phyloP scores from a whole-genome alignment of 2,797 vertebrate species.

The Myotis planiceps region DNA sequence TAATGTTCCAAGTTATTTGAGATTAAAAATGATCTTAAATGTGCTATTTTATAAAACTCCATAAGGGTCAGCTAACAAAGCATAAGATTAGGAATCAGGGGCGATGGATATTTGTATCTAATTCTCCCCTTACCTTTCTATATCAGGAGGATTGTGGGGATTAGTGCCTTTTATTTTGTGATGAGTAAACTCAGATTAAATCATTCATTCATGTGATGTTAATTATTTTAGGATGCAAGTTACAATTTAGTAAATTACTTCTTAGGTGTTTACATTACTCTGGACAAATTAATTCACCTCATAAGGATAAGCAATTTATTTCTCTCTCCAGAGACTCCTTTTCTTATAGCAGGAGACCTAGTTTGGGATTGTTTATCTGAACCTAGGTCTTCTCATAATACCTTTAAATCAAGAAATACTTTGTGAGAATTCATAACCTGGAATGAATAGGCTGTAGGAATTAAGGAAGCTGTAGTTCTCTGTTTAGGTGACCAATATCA shows the following conservation, averaged over 20 bases:
- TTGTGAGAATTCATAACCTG: constrained; percentile 28
- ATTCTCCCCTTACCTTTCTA: constrained; percentile 20
- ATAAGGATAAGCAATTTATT: constrained; percentile 65
- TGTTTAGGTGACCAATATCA: neutral
- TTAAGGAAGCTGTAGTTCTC: constrained; percentile 23
- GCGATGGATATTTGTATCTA: neutral
- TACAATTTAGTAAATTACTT: constrained; percentile 66
- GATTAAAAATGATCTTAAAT: constrained; percentile 44
- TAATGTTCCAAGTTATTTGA: constrained; percentile 23
- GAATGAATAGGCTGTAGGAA: constrained; percentile 20
- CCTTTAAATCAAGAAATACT: constrained; percentile 31
- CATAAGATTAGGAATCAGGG: constrained; percentile 28
- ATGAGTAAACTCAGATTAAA: constrained; percentile 60
- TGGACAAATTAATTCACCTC: constrained; percentile 57
- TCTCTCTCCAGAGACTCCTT: constrained; percentile 26
- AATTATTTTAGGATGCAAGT: constrained; percentile 62
- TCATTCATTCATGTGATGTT: constrained; percentile 52
- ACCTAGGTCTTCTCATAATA: constrained; percentile 49
- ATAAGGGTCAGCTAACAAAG: constrained; percentile 16
- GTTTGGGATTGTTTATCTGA: constrained; percentile 55
- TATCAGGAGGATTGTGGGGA: constrained; percentile 5
- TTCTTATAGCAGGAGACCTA: constrained; percentile 40
- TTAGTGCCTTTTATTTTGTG: constrained; percentile 54
- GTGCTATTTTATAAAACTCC: constrained; percentile 3
- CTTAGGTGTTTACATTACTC: constrained; percentile 41